Evolutionary conservation across 1,140 invertebrate genomes (phyloP).

Genomic region (Adoxophyes honmai): DNA sequence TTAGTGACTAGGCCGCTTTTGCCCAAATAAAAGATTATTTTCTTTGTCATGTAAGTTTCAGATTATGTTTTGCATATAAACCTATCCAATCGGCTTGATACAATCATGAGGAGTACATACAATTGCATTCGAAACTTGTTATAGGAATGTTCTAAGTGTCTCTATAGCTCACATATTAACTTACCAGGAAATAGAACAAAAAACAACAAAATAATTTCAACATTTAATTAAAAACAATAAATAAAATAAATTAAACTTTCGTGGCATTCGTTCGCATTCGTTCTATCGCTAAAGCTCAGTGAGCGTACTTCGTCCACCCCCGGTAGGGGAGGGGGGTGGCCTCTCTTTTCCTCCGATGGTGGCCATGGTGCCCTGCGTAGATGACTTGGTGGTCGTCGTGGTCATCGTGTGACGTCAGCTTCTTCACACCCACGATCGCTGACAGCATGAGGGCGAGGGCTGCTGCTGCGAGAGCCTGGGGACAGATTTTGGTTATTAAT

Average conservation of each 20-base stretch:
- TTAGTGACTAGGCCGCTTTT: too few species aligned
- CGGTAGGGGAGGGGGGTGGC: constrained; percentile 78
- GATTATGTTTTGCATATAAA: too few species aligned
- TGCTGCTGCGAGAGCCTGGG: constrained; percentile 78
- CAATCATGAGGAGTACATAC: too few species aligned
- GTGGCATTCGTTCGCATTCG: background rate
- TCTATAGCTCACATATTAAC: too few species aligned
- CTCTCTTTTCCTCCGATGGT: constrained; percentile 77
- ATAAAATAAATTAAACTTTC: constrained; percentile 9
- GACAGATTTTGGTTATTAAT: too few species aligned
- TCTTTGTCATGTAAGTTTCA: too few species aligned
- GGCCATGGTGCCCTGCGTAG: constrained; percentile 81
- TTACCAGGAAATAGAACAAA: background rate
- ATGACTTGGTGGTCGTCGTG: constrained; percentile 83
- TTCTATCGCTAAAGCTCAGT: too few species aligned
- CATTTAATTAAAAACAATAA: constrained; percentile 15
- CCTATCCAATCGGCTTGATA: too few species aligned
- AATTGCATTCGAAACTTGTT: too few species aligned
- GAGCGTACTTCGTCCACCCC: constrained; percentile 73
- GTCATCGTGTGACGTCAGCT: constrained; percentile 81
- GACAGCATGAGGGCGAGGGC: constrained; percentile 85
- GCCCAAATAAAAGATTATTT: too few species aligned
- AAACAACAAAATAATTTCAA: background rate
- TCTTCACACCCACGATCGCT: constrained; percentile 84
- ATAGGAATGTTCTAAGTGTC: too few species aligned